These are phyloP conservation scores for Herpetotheres cachinnans DNA, from an alignment of 2,113 vertebrate species.

Conservation along the genomic window DNA sequence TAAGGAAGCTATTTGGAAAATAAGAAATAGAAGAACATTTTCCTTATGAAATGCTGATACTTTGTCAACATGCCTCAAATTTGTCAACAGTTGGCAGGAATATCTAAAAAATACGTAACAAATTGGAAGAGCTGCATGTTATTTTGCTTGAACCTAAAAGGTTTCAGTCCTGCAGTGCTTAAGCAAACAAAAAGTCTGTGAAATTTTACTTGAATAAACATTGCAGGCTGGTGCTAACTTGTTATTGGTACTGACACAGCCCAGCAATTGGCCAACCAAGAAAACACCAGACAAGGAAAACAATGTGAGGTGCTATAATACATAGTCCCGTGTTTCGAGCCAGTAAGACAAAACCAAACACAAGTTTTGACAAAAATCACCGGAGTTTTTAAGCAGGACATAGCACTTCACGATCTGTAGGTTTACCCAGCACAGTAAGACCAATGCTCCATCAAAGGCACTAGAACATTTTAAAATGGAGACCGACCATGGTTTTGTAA, in stretches of 20 bases:
- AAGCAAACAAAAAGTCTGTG: constrained; percentile 25
- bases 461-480: background rate
- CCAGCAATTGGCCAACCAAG: constrained; percentile 10
- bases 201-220: constrained; percentile 55
- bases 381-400: background rate
- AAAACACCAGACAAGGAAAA: constrained; percentile 34
- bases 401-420: background rate
- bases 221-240: constrained; percentile 36
- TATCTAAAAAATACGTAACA: background rate
- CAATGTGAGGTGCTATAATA: background rate
- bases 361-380: background rate
- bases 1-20: background rate
- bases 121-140: background rate
- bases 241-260: constrained; percentile 23
- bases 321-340: background rate
- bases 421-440: background rate
- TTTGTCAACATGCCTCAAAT: background rate
- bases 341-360: constrained; percentile 7
- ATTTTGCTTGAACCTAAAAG: background rate
- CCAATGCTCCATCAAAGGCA: background rate
- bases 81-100: background rate
- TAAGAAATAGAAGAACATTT: background rate
- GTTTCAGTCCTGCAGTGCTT: constrained; percentile 11
- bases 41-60: background rate
- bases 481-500: background rate